Conservation (phyloP, 2,113 vertebrate genomes). For the Morone saxatilis region DNA sequence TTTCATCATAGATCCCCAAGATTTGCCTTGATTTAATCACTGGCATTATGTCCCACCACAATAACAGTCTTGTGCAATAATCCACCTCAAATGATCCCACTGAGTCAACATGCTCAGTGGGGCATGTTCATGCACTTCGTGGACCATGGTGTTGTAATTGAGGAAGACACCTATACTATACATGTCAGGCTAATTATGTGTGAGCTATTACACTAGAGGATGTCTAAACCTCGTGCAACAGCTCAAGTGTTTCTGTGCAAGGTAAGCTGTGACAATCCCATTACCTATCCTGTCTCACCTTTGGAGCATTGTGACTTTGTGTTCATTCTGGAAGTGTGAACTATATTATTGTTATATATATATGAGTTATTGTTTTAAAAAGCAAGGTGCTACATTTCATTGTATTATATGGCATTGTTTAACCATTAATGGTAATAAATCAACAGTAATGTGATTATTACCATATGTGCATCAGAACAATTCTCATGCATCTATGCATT, state of each 20-base stretch:
- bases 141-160: neutral
- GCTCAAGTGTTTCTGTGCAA: neutral
- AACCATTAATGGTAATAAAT: neutral
- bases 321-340: neutral
- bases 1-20: neutral
- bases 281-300: constrained; percentile 8
- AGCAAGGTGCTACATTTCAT: neutral
- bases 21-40: neutral
- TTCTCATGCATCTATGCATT: neutral
- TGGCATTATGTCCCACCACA: constrained; percentile 14
- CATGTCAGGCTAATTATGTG: constrained; percentile 2
- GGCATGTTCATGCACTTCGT: neutral
- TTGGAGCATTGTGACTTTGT: neutral
- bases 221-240: constrained; percentile 8
- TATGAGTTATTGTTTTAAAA: neutral
- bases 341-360: neutral
- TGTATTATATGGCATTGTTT: neutral
- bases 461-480: neutral
- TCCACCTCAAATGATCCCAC: neutral
- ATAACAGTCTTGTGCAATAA: constrained; percentile 20
- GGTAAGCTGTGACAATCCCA: constrained; percentile 36
- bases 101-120: neutral
- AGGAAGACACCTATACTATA: neutral
- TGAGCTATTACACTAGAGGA: constrained; percentile 4
- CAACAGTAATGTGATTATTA: neutral